A percentile compares a stretch with the other conserved stretches of the same genome.
These are phyloP conservation scores for Neodontobutis hainanensis DNA, from an alignment of 2,113 vertebrate genomes.

Conservation along the genomic window DNA sequence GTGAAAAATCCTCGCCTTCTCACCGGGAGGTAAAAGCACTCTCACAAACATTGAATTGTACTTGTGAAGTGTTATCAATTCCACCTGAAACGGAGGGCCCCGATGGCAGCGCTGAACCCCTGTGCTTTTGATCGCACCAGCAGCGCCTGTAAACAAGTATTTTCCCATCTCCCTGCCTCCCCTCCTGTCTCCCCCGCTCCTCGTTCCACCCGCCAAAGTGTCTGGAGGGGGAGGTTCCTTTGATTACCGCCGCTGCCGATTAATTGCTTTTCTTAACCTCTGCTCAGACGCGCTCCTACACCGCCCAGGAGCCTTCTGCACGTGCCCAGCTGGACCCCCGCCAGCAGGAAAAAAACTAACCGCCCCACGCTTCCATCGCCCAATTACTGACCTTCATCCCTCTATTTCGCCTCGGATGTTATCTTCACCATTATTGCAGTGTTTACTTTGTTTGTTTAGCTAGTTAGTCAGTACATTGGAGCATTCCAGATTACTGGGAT, in stretches of 20 bases:
- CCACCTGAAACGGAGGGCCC: slow-evolving; percentile 67
- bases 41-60: slow-evolving; percentile 70
- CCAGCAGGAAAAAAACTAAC: slow-evolving; percentile 63
- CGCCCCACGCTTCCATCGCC: slow-evolving; percentile 48
- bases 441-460: slow-evolving; percentile 69
- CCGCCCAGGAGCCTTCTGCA: slow-evolving; percentile 63
- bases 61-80: slow-evolving; percentile 73
- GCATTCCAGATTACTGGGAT: slow-evolving; percentile 31
- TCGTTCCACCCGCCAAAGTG: slow-evolving; percentile 52
- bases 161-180: slow-evolving; percentile 56
- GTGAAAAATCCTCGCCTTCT: slow-evolving; percentile 62
- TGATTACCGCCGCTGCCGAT: slow-evolving; percentile 76
- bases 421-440: slow-evolving; percentile 60
- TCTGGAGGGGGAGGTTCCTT: slow-evolving; percentile 74
- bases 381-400: slow-evolving; percentile 73
- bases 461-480: slow-evolving; percentile 55
- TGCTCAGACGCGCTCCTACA: slow-evolving; percentile 67
- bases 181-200: slow-evolving; percentile 31
- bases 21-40: slow-evolving; percentile 69
- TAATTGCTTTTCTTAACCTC: slow-evolving; percentile 81
- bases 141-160: slow-evolving; percentile 71
- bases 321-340: slow-evolving; percentile 61
- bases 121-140: slow-evolving; percentile 64
- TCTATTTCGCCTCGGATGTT: slow-evolving; percentile 61
- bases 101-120: slow-evolving; percentile 57